Percentiles rank a stretch among this genome's conserved stretches.
phyloP scores from a whole-genome alignment of 1,140 invertebrate genomes.

The Drosophila lowei region DNA sequence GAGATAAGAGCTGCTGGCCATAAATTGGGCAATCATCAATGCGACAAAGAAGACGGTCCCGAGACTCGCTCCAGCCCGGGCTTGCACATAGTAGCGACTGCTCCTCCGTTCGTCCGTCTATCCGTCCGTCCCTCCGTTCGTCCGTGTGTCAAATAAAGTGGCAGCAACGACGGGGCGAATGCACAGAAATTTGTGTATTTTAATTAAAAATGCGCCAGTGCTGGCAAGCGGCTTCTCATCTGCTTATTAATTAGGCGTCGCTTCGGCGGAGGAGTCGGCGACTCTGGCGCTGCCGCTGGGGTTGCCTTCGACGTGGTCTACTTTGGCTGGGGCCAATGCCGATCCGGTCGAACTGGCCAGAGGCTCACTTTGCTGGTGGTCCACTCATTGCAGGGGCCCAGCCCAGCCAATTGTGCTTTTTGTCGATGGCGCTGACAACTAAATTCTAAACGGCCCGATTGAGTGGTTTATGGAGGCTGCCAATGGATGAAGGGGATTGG shows the following conservation, averaged over 20 bases:
- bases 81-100: constrained; percentile 43
- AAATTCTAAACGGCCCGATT: constrained; percentile 56
- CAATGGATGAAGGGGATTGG: constrained; percentile 5
- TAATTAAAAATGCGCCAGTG: constrained; percentile 73
- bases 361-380: constrained; percentile 67
- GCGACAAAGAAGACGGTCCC: constrained; percentile 43
- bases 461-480: constrained; percentile 60
- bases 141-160: constrained; percentile 63
- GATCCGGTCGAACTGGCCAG: constrained; percentile 54
- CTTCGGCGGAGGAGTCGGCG: constrained; percentile 30
- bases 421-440: constrained; percentile 65
- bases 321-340: constrained; percentile 5
- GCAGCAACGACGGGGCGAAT: constrained; percentile 57
- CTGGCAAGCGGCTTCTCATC: constrained; percentile 71
- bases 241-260: constrained; percentile 75
- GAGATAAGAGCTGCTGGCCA: constrained; percentile 51
- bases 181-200: constrained; percentile 78
- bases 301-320: constrained; percentile 21
- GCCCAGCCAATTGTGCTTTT: constrained; percentile 42
- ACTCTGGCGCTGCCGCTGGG: constrained; percentile 22
- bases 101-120: not conserved
- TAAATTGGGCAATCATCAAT: constrained; percentile 60
- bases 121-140: not conserved
- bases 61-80: constrained; percentile 12
- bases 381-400: constrained; percentile 26